Evolutionary conservation across 2,888 invertebrate genomes (phyloP).

Genomic region (Sarcophaga rosellei): DNA sequence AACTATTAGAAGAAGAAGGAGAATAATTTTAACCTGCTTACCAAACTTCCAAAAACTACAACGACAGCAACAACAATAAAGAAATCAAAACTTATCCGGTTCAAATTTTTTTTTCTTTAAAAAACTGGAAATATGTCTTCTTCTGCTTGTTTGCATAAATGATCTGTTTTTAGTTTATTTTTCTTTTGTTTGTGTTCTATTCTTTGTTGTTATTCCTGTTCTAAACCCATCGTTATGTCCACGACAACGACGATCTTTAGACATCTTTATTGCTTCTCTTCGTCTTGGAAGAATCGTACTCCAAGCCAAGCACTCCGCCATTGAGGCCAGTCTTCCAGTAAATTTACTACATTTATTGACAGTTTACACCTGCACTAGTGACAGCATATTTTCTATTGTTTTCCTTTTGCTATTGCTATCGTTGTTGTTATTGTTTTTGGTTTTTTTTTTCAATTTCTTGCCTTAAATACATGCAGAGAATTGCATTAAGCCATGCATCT

Average conservation of each 20-base stretch:
- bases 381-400: constrained; percentile 62
- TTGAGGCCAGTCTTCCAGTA: no score
- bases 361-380: constrained; percentile 78
- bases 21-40: constrained; percentile 48
- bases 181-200: constrained; percentile 14
- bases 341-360: constrained; percentile 73
- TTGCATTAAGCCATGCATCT: no score
- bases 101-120: background rate
- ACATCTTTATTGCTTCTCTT: constrained; percentile 70
- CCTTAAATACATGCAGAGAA: no score
- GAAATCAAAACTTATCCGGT: constrained; percentile 22
- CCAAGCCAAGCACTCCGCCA: no score
- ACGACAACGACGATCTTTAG: constrained; percentile 33
- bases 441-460: background rate
- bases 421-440: background rate
- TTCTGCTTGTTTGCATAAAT: constrained; percentile 34
- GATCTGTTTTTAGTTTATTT: constrained; percentile 9
- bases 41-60: constrained; percentile 11
- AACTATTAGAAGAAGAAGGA: background rate
- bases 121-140: constrained; percentile 35
- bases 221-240: background rate
- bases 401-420: constrained; percentile 1
- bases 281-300: no score
- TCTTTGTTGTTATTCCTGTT: constrained; percentile 3
- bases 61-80: background rate